phyloP scores from a whole-genome alignment of 2,888 invertebrate genomes.

The Aphrophora alni region DNA sequence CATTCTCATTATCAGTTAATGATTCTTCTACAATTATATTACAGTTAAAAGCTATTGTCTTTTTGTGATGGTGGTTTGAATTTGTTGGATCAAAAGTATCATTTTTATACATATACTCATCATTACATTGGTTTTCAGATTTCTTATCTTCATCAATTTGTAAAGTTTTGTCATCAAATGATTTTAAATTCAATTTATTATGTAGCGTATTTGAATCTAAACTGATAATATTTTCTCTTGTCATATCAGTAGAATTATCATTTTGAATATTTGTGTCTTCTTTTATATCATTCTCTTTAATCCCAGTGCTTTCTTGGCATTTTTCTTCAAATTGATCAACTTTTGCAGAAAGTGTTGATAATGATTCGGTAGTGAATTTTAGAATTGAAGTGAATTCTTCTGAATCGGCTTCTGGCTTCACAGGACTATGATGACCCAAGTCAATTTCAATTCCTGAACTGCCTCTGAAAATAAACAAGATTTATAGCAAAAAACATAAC shows the following conservation, averaged over 20 bases:
- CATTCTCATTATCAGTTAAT: conserved; percentile 13
- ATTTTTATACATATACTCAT: not conserved
- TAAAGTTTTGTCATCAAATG: not conserved
- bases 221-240: not conserved
- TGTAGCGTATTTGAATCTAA: not conserved
- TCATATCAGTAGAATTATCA: not conserved
- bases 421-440: conserved; percentile 26
- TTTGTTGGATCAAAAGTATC: too few species aligned
- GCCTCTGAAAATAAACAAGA: conserved; percentile 4
- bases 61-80: too few species aligned
- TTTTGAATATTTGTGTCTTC: not conserved
- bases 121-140: not conserved
- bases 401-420: conserved; percentile 20
- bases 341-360: not conserved
- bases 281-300: not conserved
- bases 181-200: not conserved
- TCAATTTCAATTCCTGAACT: conserved; percentile 25
- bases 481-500: not conserved
- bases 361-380: not conserved
- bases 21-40: conserved; percentile 44
- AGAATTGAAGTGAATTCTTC: not conserved
- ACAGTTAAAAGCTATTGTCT: not conserved
- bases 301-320: not conserved
- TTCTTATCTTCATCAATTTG: not conserved
- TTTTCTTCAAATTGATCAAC: not conserved